phyloP scores from a whole-genome alignment of 2,888 invertebrate genomes.

The Panzeria rudis region DNA sequence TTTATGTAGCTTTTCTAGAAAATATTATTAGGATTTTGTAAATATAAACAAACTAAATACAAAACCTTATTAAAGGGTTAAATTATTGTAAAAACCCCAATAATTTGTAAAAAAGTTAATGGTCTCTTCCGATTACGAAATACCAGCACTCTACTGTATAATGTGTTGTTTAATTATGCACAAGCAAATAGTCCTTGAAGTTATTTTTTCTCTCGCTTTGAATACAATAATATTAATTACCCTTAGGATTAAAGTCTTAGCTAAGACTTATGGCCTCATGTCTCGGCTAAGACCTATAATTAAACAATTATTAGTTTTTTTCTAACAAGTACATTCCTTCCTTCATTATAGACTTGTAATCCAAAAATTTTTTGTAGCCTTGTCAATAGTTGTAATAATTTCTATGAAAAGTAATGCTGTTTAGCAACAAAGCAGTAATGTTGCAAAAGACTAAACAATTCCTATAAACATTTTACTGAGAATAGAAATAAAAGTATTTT shows the following conservation, averaged over 20 bases:
- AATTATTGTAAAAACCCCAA: too few relatives aligned
- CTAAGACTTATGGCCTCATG: not conserved
- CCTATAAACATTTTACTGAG: too few relatives aligned
- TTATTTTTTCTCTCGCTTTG: not conserved
- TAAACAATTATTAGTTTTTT: not conserved
- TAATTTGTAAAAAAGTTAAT: too few relatives aligned
- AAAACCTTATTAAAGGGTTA: too few relatives aligned
- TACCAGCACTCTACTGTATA: too few relatives aligned
- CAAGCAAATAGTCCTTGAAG: not conserved
- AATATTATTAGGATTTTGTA: too few relatives aligned
- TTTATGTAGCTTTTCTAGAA: too few relatives aligned
- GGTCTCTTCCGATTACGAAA: too few relatives aligned
- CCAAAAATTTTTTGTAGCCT: constrained; percentile 50
- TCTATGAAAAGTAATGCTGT: too few relatives aligned
- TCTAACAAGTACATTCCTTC: not conserved
- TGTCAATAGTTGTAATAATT: constrained; percentile 17
- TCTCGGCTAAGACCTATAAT: not conserved
- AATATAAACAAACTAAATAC: too few relatives aligned
- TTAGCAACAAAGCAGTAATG: not conserved
- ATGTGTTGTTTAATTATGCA: too few relatives aligned
- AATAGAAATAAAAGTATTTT: not conserved
- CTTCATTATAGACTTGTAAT: constrained; percentile 26
- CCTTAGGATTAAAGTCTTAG: constrained; percentile 23
- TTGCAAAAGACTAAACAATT: not conserved
- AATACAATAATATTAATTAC: constrained; percentile 1